Evolutionary conservation across 2,888 invertebrate genomes (phyloP), one percentile per base, ranked within the genome.

Genomic region (Polylopha cassiicola): DNA sequence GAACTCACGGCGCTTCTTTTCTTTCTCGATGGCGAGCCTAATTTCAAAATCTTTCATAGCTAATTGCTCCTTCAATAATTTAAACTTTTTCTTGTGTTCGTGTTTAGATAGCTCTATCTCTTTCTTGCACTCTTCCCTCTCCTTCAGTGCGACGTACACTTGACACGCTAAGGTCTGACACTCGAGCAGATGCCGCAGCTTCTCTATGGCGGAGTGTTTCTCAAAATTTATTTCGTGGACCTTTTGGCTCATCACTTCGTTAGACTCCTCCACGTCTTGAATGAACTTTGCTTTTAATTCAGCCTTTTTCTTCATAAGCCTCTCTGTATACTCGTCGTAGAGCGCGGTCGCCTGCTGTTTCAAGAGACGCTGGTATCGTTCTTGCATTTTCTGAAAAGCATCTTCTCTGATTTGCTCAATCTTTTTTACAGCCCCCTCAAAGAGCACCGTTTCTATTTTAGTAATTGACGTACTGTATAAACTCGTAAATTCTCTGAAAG

Each of bases 121-220:
- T 53, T 70, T 70, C 24, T 57, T 38, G 32, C 69, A 72, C 44
- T 65, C 72, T 39, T 77, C 73, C 43, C 66, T 62, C 54, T 85
- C 85, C 55, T 79, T 82, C 8, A 81, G 39, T n/a, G 80, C 76
- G 1, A 82, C 73, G 47, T 84, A 85, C 4, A 78, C 61, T 59
- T 77, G 73, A 57, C 84, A 82, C 4, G 84, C 84, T n/a, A 82
- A 53, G 34, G 75, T 82, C 52, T 75, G 73, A 46, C 73, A 74
- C 53, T 78, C 66, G 2, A 80, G 53, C 11, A 69, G 51, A 20
- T 73, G 55, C 34, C 74, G 57, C 7, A 78, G 28, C 31, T 75
- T 82, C 46, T 81, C 77, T 37, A 80, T 48, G 14, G 71, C 67
- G n/a, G 62, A 37, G 46, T 77, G 74, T 55, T 82, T 84, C 38